These are phyloP conservation scores for Apamea sordens DNA, from an alignment of 2,888 invertebrate species.

Conservation along the genomic window DNA sequence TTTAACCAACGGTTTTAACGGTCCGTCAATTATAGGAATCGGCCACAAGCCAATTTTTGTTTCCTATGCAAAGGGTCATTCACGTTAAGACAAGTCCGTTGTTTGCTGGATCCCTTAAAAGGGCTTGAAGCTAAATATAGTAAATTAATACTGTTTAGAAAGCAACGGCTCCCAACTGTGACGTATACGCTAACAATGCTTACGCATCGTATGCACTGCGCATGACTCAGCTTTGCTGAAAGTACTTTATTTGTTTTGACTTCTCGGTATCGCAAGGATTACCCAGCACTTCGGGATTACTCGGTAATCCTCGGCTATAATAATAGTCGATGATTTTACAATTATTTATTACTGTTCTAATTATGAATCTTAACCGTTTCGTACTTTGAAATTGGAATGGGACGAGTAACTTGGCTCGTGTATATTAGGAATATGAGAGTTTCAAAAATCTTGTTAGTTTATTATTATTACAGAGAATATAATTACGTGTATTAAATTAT, in stretches of 20 bases:
- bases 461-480: not conserved
- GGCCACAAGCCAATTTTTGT: not conserved
- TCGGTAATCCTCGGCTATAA: constrained; percentile 48
- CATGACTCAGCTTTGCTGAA: constrained; percentile 57
- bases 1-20: not conserved
- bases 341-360: constrained; percentile 20
- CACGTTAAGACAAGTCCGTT: constrained; percentile 6
- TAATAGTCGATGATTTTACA: constrained; percentile 7
- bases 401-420: not conserved
- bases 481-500: too few relatives aligned
- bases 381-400: not conserved
- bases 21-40: not conserved
- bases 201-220: constrained; percentile 55
- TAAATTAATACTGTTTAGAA: constrained; percentile 38
- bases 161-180: constrained; percentile 47
- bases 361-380: constrained; percentile 12
- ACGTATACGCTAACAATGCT: constrained; percentile 63
- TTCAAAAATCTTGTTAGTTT: not conserved
- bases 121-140: constrained; percentile 42
- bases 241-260: constrained; percentile 62
- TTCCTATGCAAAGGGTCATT: not conserved
- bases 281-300: constrained; percentile 50
- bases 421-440: not conserved
- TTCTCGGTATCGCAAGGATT: constrained; percentile 56
- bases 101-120: constrained; percentile 12